Conservation (phyloP, 2,113 vertebrate genomes). For the Odocoileus hemionus region DNA sequence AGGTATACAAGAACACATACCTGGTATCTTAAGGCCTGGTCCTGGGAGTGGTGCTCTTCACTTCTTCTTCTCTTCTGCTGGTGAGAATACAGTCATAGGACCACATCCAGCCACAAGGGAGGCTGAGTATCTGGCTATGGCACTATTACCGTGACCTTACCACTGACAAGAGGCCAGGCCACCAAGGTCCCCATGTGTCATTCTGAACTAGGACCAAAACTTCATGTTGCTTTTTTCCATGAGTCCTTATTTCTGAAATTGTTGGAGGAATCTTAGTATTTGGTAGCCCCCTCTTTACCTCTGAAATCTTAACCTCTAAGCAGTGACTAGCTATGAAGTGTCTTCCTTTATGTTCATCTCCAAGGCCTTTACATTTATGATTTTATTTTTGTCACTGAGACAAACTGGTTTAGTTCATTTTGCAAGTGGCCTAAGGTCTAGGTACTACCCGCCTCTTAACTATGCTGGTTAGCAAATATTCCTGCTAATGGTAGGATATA, state of each 20-base stretch:
- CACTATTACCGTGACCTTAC: background rate
- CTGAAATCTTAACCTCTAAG: background rate
- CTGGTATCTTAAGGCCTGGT: background rate
- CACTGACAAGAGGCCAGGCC: background rate
- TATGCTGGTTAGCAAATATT: background rate
- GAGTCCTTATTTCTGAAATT: background rate
- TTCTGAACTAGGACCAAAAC: background rate
- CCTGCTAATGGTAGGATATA: background rate
- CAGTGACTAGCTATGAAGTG: background rate
- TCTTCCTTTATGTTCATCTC: background rate
- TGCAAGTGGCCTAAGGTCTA: background rate
- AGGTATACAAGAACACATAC: background rate
- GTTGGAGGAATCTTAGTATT: background rate
- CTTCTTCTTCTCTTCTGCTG: background rate
- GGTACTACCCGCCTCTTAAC: background rate
- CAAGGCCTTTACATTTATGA: background rate
- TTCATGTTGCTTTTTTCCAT: background rate
- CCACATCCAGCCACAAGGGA: background rate
- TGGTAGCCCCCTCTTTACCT: background rate
- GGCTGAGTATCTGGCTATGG: background rate
- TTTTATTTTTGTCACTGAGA: constrained; percentile 17
- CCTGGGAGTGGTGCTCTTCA: background rate
- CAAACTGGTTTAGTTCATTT: background rate
- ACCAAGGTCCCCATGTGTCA: background rate
- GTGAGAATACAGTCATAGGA: background rate